Evolutionary conservation across 2,888 invertebrate genomes (phyloP).

Genomic region (Nemurella pictetii): DNA sequence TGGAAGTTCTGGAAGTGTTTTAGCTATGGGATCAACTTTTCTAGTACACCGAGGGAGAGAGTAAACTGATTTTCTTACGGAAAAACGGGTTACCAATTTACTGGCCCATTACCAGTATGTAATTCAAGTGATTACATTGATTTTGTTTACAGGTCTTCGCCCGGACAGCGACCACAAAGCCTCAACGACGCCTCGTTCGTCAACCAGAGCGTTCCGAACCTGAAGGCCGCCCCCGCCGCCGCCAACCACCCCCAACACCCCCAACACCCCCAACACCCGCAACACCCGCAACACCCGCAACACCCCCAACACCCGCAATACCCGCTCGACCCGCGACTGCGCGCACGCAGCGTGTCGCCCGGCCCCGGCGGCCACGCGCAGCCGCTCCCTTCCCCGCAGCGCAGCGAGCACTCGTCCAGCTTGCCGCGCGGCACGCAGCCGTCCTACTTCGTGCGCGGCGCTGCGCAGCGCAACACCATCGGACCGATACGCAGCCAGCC

Average conservation of each 20-base stretch:
- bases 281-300: constrained; percentile 11
- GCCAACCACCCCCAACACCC: neutral
- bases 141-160: neutral
- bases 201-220: neutral
- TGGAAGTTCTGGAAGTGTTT: too few relatives aligned
- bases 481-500: constrained; percentile 33
- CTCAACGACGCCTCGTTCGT: neutral
- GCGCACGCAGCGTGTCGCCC: constrained; percentile 56
- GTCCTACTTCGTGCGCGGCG: constrained; percentile 31
- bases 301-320: constrained; percentile 16
- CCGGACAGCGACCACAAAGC: neutral
- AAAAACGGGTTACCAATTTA: too few relatives aligned
- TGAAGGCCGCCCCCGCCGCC: neutral
- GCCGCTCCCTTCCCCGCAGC: constrained; percentile 30
- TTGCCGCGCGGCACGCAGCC: neutral
- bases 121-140: too few relatives aligned
- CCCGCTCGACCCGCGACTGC: constrained; percentile 32
- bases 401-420: neutral
- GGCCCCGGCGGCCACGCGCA: constrained; percentile 48
- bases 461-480: constrained; percentile 37
- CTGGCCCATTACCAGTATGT: too few relatives aligned
- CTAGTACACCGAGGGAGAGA: too few relatives aligned
- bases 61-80: too few relatives aligned
- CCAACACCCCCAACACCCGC: constrained; percentile 32
- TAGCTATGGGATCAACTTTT: too few relatives aligned